Evolutionary conservation across 2,888 invertebrate species (phyloP), one percentile per base, ranked within the genome.

Genomic region (Lasius platythorax): DNA sequence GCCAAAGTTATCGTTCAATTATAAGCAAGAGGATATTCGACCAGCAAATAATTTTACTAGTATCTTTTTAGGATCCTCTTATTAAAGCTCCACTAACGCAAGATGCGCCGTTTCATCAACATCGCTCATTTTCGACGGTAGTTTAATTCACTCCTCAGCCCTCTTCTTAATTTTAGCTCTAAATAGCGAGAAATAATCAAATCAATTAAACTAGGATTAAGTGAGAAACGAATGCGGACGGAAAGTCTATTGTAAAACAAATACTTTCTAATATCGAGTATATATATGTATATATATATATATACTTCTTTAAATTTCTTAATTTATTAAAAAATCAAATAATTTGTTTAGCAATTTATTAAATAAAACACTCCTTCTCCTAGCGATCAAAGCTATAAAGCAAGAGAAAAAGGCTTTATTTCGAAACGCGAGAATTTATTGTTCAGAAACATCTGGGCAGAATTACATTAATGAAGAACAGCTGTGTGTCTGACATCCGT

Each of bases 301-400:
- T 43, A 46, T 61, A 43, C 61, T 74, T 74, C 8, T 12, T 33
- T 9, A 72, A 72, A 43, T 43, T 61, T 74, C 12, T 40, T 37
- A 30, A 63, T 30, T 74, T 61, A 46, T 74, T 74, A 46, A 74
- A 43, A 74, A 43, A 4, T 50, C 5, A 18, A 15, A 50, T 50
- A 40, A 37, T 37, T 40, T 40, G 37, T 40, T 23, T 33, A 33
- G 3, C 30, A 46, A 12, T 46, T 50, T 50, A 18, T 50, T 50
- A 50, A 43, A 46, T 12, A 12, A 50, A 50, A 18, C 1, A 5
- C 1, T 5, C 1, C 46, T 50, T 18, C 18, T 50, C 15, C 15
- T 50, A 50, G 18, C 40, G n/a, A 3, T 61, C 40, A 1, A 40
- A 72, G 33, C 8, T 56, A 33, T 15, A 72, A 74, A 61, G 28